These are phyloP conservation scores for Metridium senile DNA, from an alignment of 92 coral and sea anemone genomes.

Conservation along the genomic window DNA sequence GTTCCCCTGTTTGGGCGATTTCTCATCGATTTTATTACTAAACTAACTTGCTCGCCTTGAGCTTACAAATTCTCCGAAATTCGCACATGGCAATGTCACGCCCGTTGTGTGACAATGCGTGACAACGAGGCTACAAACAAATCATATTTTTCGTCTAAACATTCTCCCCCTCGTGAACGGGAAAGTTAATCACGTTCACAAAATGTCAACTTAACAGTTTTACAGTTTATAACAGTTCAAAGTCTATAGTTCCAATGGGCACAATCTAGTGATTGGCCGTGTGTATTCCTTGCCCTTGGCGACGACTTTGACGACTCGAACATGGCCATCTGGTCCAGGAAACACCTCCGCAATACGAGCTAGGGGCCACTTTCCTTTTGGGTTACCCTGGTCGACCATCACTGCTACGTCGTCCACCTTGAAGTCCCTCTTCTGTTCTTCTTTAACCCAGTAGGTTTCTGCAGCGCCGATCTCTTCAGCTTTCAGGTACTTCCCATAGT, in stretches of 20 bases:
- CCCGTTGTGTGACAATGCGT: too few relatives aligned
- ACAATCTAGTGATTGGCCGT: conserved; percentile 3
- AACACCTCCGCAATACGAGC: conserved; percentile 17
- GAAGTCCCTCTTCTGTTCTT: conserved; percentile 14
- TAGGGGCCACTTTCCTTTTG: conserved; percentile 9
- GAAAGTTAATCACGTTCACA: not conserved
- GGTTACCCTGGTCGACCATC: conserved; percentile 17
- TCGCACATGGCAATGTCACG: too few relatives aligned
- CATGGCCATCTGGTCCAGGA: conserved; percentile 27
- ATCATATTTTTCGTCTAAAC: too few relatives aligned
- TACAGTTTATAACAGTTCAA: not conserved
- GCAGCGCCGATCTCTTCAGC: too few relatives aligned
- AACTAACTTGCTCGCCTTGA: too few relatives aligned
- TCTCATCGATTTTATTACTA: too few relatives aligned
- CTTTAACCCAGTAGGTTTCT: too few relatives aligned
- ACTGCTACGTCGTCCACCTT: conserved; percentile 13
- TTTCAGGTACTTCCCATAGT: too few relatives aligned
- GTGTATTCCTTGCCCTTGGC: conserved; percentile 8
- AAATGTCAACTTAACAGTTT: not conserved
- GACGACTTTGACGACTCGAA: conserved; percentile 14
- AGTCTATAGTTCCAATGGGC: conserved; percentile 11
- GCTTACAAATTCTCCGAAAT: too few relatives aligned
- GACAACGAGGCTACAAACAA: too few relatives aligned
- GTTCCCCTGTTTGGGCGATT: too few relatives aligned
- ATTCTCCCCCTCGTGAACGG: not conserved